Evolutionary conservation across 1,140 invertebrate species (phyloP).

Genomic region (Ooceraea biroi): DNA sequence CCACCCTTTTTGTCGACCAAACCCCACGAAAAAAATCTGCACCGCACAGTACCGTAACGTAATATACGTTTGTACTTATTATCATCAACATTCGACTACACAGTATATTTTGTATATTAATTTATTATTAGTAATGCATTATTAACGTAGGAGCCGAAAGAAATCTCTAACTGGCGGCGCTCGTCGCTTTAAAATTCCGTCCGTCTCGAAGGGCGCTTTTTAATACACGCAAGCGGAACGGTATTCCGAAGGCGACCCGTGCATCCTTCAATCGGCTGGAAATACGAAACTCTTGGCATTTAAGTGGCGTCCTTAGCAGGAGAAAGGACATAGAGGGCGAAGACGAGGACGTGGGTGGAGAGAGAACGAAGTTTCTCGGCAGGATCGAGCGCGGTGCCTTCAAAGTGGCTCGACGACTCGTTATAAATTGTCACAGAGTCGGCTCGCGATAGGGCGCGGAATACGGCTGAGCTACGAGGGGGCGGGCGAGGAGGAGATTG

Average conservation of each 20-base stretch:
- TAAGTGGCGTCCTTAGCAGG: slow-evolving; percentile 43
- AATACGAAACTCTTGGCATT: slow-evolving; percentile 42
- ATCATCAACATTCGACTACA: not conserved
- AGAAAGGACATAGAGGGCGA: slow-evolving; percentile 33
- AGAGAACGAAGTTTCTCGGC: slow-evolving; percentile 47
- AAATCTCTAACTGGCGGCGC: not conserved
- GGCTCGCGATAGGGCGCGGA: slow-evolving; percentile 51
- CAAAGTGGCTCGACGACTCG: slow-evolving; percentile 74
- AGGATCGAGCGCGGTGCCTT: slow-evolving; percentile 46
- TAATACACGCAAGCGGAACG: not conserved
- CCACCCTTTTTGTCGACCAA: not conserved
- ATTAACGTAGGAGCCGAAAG: not conserved
- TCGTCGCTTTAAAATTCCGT: not conserved
- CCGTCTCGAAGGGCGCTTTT: not conserved
- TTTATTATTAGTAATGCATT: not conserved
- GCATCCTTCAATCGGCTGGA: slow-evolving; percentile 25
- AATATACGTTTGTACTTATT: not conserved
- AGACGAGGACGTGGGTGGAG: not conserved
- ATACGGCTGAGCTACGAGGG: slow-evolving; percentile 54
- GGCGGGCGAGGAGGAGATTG: not conserved
- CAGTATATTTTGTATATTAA: not conserved
- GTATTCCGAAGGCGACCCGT: slow-evolving; percentile 15
- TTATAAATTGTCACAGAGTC: slow-evolving; percentile 74
- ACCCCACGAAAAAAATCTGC: not conserved
- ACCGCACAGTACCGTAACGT: not conserved